These are phyloP conservation scores for Holcopasites calliopsidis DNA, from an alignment of 1,140 invertebrate species.

Conservation along the genomic window DNA sequence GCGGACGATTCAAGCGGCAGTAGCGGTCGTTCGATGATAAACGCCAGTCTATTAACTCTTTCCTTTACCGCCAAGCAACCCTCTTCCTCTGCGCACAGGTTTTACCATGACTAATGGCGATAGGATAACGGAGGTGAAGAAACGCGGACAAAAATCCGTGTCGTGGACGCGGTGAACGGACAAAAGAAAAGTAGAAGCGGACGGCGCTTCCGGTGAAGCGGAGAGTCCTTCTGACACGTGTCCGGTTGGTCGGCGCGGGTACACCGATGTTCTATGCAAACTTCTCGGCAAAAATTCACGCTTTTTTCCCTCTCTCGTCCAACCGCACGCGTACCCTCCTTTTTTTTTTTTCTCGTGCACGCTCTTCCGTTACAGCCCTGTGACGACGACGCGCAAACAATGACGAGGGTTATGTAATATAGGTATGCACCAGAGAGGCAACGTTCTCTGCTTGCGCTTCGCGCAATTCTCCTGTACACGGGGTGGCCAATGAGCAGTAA, in stretches of 20 bases:
- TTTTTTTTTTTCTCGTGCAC: slow-evolving; percentile 52
- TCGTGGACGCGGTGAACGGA: slow-evolving; percentile 8
- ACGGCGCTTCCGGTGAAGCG: slow-evolving; percentile 51
- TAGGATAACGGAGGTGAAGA: slow-evolving; percentile 33
- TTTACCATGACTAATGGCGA: slow-evolving; percentile 26
- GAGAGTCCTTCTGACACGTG: slow-evolving; percentile 50
- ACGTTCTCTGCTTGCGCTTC: slow-evolving; percentile 39
- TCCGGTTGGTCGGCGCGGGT: slow-evolving; percentile 42
- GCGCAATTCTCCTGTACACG: slow-evolving; percentile 46
- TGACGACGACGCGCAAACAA: slow-evolving; percentile 65
- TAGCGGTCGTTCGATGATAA: slow-evolving; percentile 23
- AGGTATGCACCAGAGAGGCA: slow-evolving; percentile 53
- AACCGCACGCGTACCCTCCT: not conserved
- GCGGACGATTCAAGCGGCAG: not conserved
- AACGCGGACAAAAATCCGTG: slow-evolving; percentile 13
- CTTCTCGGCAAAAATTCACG: slow-evolving; percentile 49
- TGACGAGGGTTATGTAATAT: slow-evolving; percentile 62
- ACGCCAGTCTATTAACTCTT: slow-evolving; percentile 23
- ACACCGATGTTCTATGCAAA: slow-evolving; percentile 35
- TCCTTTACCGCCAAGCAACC: not conserved
- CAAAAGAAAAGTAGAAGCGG: slow-evolving; percentile 33
- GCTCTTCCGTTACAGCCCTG: slow-evolving; percentile 43
- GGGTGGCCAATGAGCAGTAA: slow-evolving; percentile 58
- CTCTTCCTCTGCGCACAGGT: not conserved
- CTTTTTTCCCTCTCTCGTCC: slow-evolving; percentile 45